Evolutionary conservation across 2,888 invertebrate genomes (phyloP), one percentile per base, ranked within the genome.

Genomic region (Dendrolimus pini): DNA sequence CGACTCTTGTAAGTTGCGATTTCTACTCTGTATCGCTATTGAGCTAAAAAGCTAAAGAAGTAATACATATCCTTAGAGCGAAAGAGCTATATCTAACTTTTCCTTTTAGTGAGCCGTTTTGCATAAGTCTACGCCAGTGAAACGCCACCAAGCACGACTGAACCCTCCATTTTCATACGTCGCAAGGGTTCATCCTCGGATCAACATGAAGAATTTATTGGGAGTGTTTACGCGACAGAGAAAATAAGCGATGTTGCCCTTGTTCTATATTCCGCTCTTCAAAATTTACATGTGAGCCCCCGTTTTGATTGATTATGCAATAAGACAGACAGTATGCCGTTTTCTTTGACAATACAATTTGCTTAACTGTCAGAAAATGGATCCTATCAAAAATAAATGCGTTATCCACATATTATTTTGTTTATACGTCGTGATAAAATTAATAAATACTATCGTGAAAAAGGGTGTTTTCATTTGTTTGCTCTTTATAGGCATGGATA

Each of bases 131-230:
- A 56, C 61, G 57, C 30, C 30, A 30, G 6, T 30, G 30, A 30
- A 30, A 30, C 30, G 30, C 30, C 30, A 30, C 30, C 30, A 30
- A 30, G 30, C 30, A 30, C 30, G 30, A 66, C 69, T 67, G 65
- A 72, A 76, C 74, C 77, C 76, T 76, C 78, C 72, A 83, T 85
- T 83, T 83, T 82, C 82, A 83, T 83, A 82, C 75, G 82, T 82
- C 82, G 70, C 78, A 72, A 74, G 72, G 74, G 77, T 79, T 82
- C 80, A 82, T 79, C 82, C 80, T 63, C 63, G 81, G 84, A 83
- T 86, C 84, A 84, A 72, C 74, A 71, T 79, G 82, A 83, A 79
- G 78, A 81, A 85, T 85, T 84, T 86, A 86, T 84, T 78, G 80
- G 78, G 77, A 77, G 72, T 81, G 80, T 81, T 81, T 82, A 82